These are phyloP conservation scores for Enchytraeus crypticus DNA, from an alignment of 2,888 invertebrate genomes.

Conservation along the genomic window DNA sequence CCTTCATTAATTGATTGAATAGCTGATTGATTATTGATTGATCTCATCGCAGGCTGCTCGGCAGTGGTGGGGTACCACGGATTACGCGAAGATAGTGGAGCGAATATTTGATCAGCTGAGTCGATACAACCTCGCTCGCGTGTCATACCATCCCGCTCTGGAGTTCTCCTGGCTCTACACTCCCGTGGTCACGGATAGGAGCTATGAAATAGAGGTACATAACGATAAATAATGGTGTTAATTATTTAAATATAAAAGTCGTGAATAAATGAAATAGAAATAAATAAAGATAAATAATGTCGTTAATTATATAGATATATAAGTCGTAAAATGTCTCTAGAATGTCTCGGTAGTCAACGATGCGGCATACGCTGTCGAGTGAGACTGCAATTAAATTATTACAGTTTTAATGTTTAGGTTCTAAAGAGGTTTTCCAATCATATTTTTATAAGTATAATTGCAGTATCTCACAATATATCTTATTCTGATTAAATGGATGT, in stretches of 20 bases:
- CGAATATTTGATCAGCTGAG: conserved; percentile 44
- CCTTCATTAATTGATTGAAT: too few species aligned
- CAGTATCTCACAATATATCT: too few species aligned
- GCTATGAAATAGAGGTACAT: conserved; percentile 5
- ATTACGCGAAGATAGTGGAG: conserved; percentile 28
- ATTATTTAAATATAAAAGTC: background rate
- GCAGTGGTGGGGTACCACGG: conserved; percentile 72
- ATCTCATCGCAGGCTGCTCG: conserved; percentile 64
- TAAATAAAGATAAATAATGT: too few species aligned
- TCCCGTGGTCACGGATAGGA: conserved; percentile 13
- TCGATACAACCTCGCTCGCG: conserved; percentile 79
- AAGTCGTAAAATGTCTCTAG: too few species aligned
- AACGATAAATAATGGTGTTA: background rate
- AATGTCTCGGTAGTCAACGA: too few species aligned
- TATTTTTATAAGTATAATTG: too few species aligned
- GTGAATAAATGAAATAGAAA: background rate
- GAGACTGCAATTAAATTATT: too few species aligned
- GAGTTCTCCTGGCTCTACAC: conserved; percentile 60
- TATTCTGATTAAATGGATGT: too few species aligned
- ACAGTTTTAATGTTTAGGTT: too few species aligned
- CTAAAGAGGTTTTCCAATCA: too few species aligned
- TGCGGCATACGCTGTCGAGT: too few species aligned
- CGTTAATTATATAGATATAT: background rate
- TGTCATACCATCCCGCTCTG: conserved; percentile 81
- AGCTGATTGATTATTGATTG: background rate